Evolutionary conservation across 2,888 invertebrate species (phyloP).

Genomic region (Nipponacmea schrenckii): DNA sequence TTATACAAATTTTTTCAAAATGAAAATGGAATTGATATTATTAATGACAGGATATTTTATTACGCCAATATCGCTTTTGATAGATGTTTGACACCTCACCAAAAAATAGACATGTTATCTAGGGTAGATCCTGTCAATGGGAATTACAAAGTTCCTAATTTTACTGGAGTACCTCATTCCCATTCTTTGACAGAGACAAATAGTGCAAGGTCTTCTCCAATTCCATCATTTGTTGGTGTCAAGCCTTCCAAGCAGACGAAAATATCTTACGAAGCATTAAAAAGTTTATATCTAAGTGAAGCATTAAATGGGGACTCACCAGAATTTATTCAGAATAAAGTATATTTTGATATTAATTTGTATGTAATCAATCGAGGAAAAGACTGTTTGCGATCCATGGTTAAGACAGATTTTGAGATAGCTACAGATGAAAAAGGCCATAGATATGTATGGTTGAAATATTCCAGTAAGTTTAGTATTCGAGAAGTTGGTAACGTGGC

Average conservation of each 20-base stretch:
- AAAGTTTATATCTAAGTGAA: constrained; percentile 53
- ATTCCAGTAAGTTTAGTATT: constrained; percentile 51
- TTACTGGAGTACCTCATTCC: not conserved
- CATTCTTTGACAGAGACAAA: no score
- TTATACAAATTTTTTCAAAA: constrained; percentile 52
- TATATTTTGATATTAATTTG: constrained; percentile 58
- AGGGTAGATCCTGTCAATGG: constrained; percentile 27
- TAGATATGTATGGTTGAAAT: constrained; percentile 54
- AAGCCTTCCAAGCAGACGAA: constrained; percentile 17
- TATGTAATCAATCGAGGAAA: constrained; percentile 59
- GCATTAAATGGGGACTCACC: constrained; percentile 54
- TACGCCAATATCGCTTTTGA: constrained; percentile 50
- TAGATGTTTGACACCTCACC: constrained; percentile 36
- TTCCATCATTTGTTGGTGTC: not conserved
- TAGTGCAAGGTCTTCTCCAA: not conserved
- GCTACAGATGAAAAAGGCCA: constrained; percentile 48
- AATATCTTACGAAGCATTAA: constrained; percentile 54
- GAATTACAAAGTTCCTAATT: not conserved
- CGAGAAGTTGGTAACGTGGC: constrained; percentile 44
- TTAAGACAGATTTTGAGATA: constrained; percentile 56
- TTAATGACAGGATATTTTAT: constrained; percentile 43
- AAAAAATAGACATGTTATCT: constrained; percentile 46
- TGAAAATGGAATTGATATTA: constrained; percentile 48
- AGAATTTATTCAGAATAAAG: constrained; percentile 57
- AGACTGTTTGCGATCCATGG: constrained; percentile 55